Conservation (phyloP, 2,888 invertebrate species). For the Drosophila melanocephala region DNA sequence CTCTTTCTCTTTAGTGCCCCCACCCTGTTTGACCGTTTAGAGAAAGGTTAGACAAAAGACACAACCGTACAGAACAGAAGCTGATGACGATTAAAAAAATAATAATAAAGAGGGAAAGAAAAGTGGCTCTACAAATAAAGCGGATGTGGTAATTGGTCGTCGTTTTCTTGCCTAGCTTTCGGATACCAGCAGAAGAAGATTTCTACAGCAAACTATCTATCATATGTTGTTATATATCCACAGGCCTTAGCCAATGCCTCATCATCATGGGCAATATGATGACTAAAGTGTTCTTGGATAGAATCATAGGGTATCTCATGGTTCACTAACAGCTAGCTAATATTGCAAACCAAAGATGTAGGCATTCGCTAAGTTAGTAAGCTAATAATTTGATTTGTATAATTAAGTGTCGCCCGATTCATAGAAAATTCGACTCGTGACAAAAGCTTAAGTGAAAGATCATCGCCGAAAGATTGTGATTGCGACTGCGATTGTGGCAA, state of each 20-base stretch:
- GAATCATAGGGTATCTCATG: background rate
- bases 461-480: background rate
- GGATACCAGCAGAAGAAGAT: background rate
- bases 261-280: background rate
- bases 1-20: background rate
- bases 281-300: background rate
- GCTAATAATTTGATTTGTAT: background rate
- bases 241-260: background rate
- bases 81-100: slow-evolving; percentile 43
- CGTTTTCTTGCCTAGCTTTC: slow-evolving; percentile 29
- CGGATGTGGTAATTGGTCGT: slow-evolving; percentile 75
- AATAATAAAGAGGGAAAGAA: slow-evolving; percentile 12
- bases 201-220: slow-evolving; percentile 2
- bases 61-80: slow-evolving; percentile 24
- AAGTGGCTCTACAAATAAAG: slow-evolving; percentile 62
- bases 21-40: slow-evolving; percentile 21
- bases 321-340: background rate
- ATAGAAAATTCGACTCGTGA: background rate
- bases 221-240: slow-evolving; percentile 3
- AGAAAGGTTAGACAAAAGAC: slow-evolving; percentile 39
- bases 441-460: background rate
- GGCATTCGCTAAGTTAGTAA: background rate
- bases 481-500: slow-evolving; percentile 1
- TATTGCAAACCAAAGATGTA: background rate
- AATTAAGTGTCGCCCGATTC: background rate